Percentiles rank a stretch among this genome's conserved stretches.
phyloP scores from a whole-genome alignment of 2,888 invertebrate species.

The Drosophila differens region DNA sequence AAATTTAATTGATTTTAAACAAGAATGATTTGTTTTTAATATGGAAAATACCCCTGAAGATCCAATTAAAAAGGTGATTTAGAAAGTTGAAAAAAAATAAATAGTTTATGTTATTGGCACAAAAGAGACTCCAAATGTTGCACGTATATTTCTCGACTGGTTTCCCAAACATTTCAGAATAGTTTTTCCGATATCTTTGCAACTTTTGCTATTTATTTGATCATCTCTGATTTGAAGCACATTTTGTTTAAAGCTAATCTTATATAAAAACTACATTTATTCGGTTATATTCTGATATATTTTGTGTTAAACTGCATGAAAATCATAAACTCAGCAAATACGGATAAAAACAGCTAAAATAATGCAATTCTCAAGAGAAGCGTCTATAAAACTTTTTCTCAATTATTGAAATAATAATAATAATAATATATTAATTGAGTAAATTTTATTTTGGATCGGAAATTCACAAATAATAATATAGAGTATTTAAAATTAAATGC shows the following conservation, averaged over 20 bases:
- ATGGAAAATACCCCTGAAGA: not conserved
- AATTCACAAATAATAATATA: not conserved
- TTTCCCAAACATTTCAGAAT: not conserved
- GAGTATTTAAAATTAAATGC: not conserved
- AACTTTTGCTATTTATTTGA: not conserved
- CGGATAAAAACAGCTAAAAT: not conserved
- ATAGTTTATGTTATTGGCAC: not conserved
- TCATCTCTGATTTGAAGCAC: not conserved
- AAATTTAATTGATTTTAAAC: conserved; percentile 38
- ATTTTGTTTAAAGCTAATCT: not conserved
- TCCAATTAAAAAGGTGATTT: not conserved
- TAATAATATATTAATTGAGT: not conserved
- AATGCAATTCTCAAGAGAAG: not conserved
- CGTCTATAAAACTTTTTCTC: not conserved
- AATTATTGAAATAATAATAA: not conserved
- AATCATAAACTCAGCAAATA: not conserved
- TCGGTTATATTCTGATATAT: not conserved
- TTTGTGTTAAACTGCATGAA: not conserved
- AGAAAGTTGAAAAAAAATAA: not conserved
- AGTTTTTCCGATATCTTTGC: not conserved
- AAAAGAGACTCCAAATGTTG: not conserved
- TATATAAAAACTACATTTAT: not conserved
- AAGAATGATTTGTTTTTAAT: not conserved
- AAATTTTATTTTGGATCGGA: not conserved
- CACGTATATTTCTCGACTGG: fast-evolving